phyloP scores from a whole-genome alignment of 2,888 invertebrate genomes.

The Gnatocerus cornutus region DNA sequence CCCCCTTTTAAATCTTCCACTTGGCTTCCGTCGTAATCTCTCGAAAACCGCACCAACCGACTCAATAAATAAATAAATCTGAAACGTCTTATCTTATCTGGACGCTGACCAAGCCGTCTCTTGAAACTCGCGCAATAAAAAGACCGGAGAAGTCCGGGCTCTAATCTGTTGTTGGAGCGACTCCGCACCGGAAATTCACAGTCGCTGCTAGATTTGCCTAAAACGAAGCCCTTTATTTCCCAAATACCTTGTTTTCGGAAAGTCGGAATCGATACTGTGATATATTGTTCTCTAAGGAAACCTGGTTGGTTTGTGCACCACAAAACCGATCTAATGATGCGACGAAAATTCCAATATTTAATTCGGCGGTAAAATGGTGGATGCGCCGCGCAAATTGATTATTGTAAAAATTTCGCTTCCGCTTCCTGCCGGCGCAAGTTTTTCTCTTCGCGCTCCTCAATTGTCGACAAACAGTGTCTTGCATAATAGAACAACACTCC shows the following conservation, averaged over 20 bases:
- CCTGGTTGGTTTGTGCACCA: conserved; percentile 26
- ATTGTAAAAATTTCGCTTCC: not conserved
- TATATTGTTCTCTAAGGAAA: conserved; percentile 44
- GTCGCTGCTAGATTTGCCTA: conserved; percentile 40
- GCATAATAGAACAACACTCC: conserved; percentile 50
- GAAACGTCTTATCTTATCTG: conserved; percentile 33
- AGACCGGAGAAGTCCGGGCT: conserved; percentile 12
- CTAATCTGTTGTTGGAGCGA: conserved; percentile 32
- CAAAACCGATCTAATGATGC: conserved; percentile 34
- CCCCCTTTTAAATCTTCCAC: conserved; percentile 4
- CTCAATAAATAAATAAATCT: conserved; percentile 25
- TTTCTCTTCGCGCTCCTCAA: conserved; percentile 2
- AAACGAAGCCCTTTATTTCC: conserved; percentile 37
- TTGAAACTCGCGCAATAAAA: conserved; percentile 29
- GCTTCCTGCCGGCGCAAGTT: not conserved
- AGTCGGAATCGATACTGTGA: conserved; percentile 41
- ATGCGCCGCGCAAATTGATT: too few relatives aligned
- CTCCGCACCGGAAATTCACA: conserved; percentile 34
- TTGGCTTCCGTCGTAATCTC: conserved; percentile 2
- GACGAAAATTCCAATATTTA: conserved; percentile 24
- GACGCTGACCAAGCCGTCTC: conserved; percentile 25
- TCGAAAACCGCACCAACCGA: conserved; percentile 21
- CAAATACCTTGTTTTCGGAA: conserved; percentile 26
- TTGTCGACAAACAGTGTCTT: conserved; percentile 41
- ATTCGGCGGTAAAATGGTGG: too few relatives aligned